These are phyloP conservation scores for Antheraea pernyi DNA, from an alignment of 1,140 invertebrate species.

Conservation along the genomic window DNA sequence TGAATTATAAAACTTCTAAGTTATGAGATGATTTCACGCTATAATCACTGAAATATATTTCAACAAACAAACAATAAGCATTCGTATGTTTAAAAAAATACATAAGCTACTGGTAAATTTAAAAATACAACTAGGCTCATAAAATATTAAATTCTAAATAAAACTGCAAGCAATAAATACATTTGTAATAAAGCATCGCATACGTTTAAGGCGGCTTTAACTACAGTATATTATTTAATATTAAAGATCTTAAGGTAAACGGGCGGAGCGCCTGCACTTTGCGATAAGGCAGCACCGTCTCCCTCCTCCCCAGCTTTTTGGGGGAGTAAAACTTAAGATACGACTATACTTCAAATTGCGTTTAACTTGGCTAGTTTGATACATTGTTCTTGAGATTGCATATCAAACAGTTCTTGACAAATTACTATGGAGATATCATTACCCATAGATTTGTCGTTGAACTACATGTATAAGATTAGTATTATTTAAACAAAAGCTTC, in stretches of 20 bases:
- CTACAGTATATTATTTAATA: slow-evolving; percentile 77
- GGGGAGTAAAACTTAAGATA: slow-evolving; percentile 66
- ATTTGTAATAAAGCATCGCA: slow-evolving; percentile 54
- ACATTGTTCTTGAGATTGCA: slow-evolving; percentile 74
- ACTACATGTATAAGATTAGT: background rate
- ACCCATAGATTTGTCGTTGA: background rate
- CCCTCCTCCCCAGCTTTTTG: slow-evolving; percentile 48
- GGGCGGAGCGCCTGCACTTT: slow-evolving; percentile 70
- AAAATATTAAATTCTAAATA: too few species aligned
- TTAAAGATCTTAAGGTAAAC: slow-evolving; percentile 78
- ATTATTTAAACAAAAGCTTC: background rate
- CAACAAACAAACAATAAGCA: too few species aligned
- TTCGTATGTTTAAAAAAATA: too few species aligned
- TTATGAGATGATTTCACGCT: too few species aligned
- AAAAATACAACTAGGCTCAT: too few species aligned
- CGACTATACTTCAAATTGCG: slow-evolving; percentile 76
- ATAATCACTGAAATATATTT: too few species aligned
- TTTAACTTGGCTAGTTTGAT: slow-evolving; percentile 78
- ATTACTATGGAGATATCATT: slow-evolving; percentile 32
- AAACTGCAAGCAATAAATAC: too few species aligned
- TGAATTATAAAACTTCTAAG: too few species aligned
- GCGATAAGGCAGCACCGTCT: slow-evolving; percentile 66
- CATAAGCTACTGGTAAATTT: too few species aligned
- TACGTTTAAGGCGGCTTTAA: slow-evolving; percentile 63
- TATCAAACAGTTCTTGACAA: slow-evolving; percentile 67